These are phyloP conservation scores for Chloroceryle amazona DNA, from an alignment of 2,797 vertebrate species.

Conservation along the genomic window DNA sequence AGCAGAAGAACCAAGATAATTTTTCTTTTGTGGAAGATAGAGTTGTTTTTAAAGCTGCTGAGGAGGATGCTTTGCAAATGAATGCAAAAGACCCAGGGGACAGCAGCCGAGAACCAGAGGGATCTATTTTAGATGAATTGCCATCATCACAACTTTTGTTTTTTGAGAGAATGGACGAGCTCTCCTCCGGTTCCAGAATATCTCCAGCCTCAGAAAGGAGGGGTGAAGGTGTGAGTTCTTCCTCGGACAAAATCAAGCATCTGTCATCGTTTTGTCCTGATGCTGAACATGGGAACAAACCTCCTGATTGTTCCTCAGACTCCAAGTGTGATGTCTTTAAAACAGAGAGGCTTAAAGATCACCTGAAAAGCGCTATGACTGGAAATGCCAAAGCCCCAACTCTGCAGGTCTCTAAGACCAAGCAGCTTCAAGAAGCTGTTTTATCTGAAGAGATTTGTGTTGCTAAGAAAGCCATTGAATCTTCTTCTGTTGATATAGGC, in stretches of 20 bases:
- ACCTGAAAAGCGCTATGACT: constrained; percentile 90
- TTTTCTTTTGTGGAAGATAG: not conserved
- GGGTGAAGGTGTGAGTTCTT: constrained; percentile 3
- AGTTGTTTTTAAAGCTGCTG: not conserved
- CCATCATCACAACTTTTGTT: constrained; percentile 86
- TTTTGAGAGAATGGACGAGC: constrained; percentile 67
- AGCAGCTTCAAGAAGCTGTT: constrained; percentile 85
- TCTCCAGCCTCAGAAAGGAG: not conserved
- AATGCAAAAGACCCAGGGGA: not conserved
- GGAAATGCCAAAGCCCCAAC: constrained; percentile 87
- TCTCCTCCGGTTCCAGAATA: not conserved
- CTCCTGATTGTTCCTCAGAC: not conserved
- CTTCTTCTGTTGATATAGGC: constrained; percentile 86
- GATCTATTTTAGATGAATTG: constrained; percentile 78
- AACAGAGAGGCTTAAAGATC: constrained; percentile 87
- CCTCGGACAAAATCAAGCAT: not conserved
- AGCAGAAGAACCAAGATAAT: not conserved
- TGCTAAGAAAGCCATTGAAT: constrained; percentile 85
- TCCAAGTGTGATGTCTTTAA: constrained; percentile 25
- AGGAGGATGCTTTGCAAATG: not conserved
- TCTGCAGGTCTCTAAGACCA: constrained; percentile 79
- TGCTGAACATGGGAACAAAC: not conserved
- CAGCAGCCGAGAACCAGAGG: constrained; percentile 30
- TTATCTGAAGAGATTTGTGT: constrained; percentile 89
- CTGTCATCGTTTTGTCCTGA: not conserved